Percentiles rank a stretch among this genome's conserved stretches.
phyloP scores from a whole-genome alignment of 53 echinoderm and acorn worm species.

The Holothuria leucospilota region DNA sequence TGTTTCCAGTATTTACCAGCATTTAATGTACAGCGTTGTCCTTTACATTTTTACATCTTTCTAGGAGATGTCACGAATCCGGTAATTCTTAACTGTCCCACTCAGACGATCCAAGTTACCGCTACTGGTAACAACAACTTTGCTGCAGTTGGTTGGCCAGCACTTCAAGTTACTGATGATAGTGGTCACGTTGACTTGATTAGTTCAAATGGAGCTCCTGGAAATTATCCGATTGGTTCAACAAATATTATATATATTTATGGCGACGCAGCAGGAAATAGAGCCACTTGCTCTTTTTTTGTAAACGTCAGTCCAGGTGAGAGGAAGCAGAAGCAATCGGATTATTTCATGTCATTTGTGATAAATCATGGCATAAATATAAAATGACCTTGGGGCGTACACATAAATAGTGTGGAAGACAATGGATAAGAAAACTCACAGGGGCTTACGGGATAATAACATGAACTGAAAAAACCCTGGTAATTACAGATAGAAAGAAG shows the following conservation, averaged over 20 bases:
- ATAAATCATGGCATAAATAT: no score
- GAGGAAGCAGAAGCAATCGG: no score
- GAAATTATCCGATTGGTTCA: conserved; percentile 13
- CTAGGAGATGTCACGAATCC: not conserved
- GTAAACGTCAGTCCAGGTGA: conserved; percentile 2
- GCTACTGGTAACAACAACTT: conserved; percentile 1
- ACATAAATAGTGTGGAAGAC: no score
- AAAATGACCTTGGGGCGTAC: no score
- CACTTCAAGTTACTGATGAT: conserved; percentile 17
- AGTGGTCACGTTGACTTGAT: conserved; percentile 23
- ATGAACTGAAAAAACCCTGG: no score
- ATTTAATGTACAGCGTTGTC: no score
- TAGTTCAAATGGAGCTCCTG: conserved; percentile 31
- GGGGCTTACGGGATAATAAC: no score
- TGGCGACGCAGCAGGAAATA: conserved; percentile 19
- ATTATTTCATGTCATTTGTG: no score
- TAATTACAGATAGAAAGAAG: no score
- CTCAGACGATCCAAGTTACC: not conserved
- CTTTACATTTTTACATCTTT: no score
- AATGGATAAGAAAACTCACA: no score
- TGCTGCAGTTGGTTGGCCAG: conserved; percentile 22
- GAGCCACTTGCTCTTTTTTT: not conserved
- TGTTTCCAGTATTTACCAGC: not conserved
- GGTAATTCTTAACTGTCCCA: conserved; percentile 22
- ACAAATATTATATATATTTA: not conserved